Evolutionary conservation across 1,140 invertebrate species (phyloP).

Genomic region (Calliphora vicina): DNA sequence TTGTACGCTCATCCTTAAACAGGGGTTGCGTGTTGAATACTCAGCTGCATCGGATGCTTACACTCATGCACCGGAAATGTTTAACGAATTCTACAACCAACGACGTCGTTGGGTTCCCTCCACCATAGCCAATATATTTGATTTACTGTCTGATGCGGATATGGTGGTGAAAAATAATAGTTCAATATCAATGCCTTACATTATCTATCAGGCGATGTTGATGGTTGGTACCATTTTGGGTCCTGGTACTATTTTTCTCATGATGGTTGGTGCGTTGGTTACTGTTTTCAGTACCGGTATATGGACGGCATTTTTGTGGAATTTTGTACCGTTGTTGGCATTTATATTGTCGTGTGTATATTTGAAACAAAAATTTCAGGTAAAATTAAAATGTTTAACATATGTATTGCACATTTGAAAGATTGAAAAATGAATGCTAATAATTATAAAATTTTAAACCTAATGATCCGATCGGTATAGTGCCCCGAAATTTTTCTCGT

Average conservation of each 20-base stretch:
- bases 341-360: slow-evolving; percentile 81
- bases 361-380: slow-evolving; percentile 77
- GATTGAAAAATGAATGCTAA: too few relatives aligned
- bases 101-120: slow-evolving; percentile 88
- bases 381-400: slow-evolving; percentile 44
- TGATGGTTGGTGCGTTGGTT: slow-evolving; percentile 89
- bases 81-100: slow-evolving; percentile 89
- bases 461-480: too few relatives aligned
- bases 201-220: slow-evolving; percentile 78
- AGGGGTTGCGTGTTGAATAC: slow-evolving; percentile 90
- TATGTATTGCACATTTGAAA: background rate
- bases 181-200: slow-evolving; percentile 85
- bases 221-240: slow-evolving; percentile 64
- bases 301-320: slow-evolving; percentile 80
- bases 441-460: too few relatives aligned
- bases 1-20: slow-evolving; percentile 84
- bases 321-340: slow-evolving; percentile 77
- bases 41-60: slow-evolving; percentile 92
- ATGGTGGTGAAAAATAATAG: slow-evolving; percentile 82
- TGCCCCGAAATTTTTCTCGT: too few relatives aligned
- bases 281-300: slow-evolving; percentile 81
- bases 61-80: slow-evolving; percentile 88
- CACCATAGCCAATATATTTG: slow-evolving; percentile 88
- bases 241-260: slow-evolving; percentile 83
- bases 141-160: slow-evolving; percentile 77